Conservation (phyloP, 1,140 invertebrate species). For the Arion vulgaris region DNA sequence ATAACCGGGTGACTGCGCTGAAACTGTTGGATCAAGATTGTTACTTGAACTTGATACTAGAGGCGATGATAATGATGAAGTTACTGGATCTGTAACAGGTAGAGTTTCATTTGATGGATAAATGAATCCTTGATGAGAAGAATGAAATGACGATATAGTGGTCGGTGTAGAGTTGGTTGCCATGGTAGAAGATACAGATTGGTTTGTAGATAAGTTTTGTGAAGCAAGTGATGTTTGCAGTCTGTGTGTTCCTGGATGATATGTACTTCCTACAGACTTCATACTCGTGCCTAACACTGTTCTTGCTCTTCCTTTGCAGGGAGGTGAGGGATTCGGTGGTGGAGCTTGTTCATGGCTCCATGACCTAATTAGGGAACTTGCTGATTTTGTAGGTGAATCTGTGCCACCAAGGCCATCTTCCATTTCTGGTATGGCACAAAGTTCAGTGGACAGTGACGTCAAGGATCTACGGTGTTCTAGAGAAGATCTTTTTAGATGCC, state of each 20-base stretch:
- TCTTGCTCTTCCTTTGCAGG: conserved; percentile 23
- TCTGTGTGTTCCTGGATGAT: background rate
- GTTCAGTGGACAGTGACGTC: conserved; percentile 38
- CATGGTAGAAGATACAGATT: background rate
- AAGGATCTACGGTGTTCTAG: conserved; percentile 43
- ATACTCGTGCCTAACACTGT: conserved; percentile 9
- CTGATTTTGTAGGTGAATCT: background rate
- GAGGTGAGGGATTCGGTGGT: conserved; percentile 37
- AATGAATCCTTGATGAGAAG: background rate
- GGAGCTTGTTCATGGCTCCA: conserved; percentile 34
- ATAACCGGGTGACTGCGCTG: conserved; percentile 18
- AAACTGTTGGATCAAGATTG: conserved; percentile 23
- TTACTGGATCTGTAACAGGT: no score
- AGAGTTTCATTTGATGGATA: background rate
- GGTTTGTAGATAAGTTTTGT: background rate
- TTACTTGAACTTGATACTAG: background rate
- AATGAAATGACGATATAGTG: background rate
- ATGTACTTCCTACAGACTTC: background rate
- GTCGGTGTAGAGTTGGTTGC: background rate
- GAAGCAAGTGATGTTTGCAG: background rate
- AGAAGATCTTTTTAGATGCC: conserved; percentile 1
- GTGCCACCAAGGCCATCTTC: conserved; percentile 34
- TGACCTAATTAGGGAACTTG: background rate
- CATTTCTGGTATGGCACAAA: conserved; percentile 43
- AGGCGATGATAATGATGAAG: conserved; percentile 15